Base-by-base conservation (phyloP, 2,888 invertebrate genomes). In the Heterodera filipjevi region DNA sequence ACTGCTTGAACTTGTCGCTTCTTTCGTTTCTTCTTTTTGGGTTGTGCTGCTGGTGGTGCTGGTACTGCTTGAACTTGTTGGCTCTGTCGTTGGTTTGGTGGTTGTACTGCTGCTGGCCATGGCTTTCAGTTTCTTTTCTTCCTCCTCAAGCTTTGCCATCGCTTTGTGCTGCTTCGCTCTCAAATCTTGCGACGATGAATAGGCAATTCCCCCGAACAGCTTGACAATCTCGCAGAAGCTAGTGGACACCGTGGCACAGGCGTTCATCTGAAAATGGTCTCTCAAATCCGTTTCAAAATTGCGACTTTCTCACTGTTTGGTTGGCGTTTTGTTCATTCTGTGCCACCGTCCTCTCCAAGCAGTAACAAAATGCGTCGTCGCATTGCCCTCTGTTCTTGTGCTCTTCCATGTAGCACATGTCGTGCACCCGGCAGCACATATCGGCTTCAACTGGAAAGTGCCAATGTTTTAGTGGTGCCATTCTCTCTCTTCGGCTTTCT, bases 371-470 rank as follows among this genome's bases (percentile, higher is more conserved):
- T 35, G 77, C 66, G 8, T 76, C 66, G 64, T 79, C 79, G 32
- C 79, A 79, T 14, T 77, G 22, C 44, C 66, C 64, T 22, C 72
- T 79, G 35, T 27, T 79, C 46, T 66, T 71, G 33, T 53, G 59
- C 66, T 78, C 79, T 1, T 79, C 79, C 78, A 78, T 64, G 74
- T 79, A 79, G 68, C 79, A 79, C 27, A 78, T 64, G 66, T 79
- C 79, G 30, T 79, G 79, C 39, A 75, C 79, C 6, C 76, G 30
- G 49, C 79, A 79, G 66, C 79, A 79, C 22, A 79, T 46, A 32
- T 79, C 75, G 30, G 79, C 72, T 33, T 79, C 79, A 79, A 76
- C 79, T 79, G 64, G n/a, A 27, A 27, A 30, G 39, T 53, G 44
- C 76, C 44, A 77, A 12, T 46, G 33, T 59, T 59, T n/a, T 78